Percentiles rank a stretch among this genome's conserved stretches.
Evolutionary conservation across 2,888 invertebrate species (phyloP).

Genomic region (Thecocarcelia acutangulata): DNA sequence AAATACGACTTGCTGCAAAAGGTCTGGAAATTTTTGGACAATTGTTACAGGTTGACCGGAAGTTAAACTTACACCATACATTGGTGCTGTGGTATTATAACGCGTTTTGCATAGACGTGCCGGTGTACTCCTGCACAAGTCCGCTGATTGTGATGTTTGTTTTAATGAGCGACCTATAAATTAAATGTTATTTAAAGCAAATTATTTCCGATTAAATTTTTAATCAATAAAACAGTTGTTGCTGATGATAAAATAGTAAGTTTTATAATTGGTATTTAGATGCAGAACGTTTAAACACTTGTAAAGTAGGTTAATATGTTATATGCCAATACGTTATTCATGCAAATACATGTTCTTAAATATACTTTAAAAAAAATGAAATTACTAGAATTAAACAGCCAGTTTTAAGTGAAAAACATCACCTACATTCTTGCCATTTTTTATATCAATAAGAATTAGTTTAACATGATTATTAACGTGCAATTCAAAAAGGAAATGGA

Average conservation of each 20-base stretch:
- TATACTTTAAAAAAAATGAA: too few species aligned
- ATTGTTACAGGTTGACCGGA: conserved; percentile 96
- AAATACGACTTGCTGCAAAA: conserved; percentile 95
- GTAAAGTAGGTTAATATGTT: conserved; percentile 62
- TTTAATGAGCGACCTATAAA: conserved; percentile 80
- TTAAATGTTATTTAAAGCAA: conserved; percentile 22
- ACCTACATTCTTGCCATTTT: conserved; percentile 37
- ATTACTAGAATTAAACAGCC: conserved; percentile 11
- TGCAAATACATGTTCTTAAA: conserved; percentile 8
- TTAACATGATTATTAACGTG: conserved; percentile 25
- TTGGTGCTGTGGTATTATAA: conserved; percentile 95
- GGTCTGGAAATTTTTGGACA: conserved; percentile 95
- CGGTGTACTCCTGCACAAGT: conserved; percentile 84
- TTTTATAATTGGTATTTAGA: conserved; percentile 55
- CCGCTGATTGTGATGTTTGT: conserved; percentile 74
- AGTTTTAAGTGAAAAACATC: conserved; percentile 11
- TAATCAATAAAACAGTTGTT: conserved; percentile 1
- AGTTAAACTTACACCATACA: conserved; percentile 96
- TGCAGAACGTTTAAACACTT: conserved; percentile 50
- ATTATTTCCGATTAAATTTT: background rate
- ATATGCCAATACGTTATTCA: conserved; percentile 21
- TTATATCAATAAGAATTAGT: conserved; percentile 45
- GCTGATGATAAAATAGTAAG: background rate
- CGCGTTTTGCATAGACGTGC: conserved; percentile 92
- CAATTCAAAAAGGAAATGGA: conserved; percentile 42